Evolutionary conservation across 2,888 invertebrate species (phyloP), one percentile per base, ranked within the genome.

Genomic region (Andrena bicolor): DNA sequence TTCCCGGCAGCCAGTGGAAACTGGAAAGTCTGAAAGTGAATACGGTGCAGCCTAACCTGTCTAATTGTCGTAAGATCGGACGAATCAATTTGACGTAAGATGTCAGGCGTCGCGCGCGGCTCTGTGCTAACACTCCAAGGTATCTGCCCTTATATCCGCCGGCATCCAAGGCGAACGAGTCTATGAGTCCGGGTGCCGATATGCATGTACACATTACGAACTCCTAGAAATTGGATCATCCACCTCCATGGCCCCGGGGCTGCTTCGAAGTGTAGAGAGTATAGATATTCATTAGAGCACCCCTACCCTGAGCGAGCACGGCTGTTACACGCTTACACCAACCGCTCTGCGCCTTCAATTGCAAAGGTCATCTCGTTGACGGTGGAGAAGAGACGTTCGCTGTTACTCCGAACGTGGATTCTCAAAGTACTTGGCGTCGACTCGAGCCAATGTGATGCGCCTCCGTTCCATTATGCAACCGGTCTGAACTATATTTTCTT

Each of bases 401-500:
- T 69, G 68, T 84, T 77, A 73, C 72, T 51, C 23, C 23, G 23
- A 56, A 56, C 56, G 51, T 49, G 64, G 79, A 71, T 75, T 76
- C 79, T 79, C 80, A 60, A 82, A 76, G 76, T 76, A 71, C 51
- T 69, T 73, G 69, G 49, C 72, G 64, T 60, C 32, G 58, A 71
- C 10, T n/a, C 48, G 68, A 64, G 41, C 70, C 65, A 63, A 73
- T 61, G 75, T 51, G 87, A 87, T 87, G 78, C 76, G 78, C 83
- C 87, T 86, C 71, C 64, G 76, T 66, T 69, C 58, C 58, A 82
- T 87, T 87, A 87, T 77, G 87, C 88, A 87, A 87, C 51, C 69
- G 60, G 69, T 16, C 75, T 84, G 87, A 86, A 88, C 88, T 84
- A 88, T 88, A 87, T 87, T 88, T 87, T 84, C 86, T 80, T 87